Conservation (phyloP, 2,113 vertebrate species). For the Trematomus loennbergii region DNA sequence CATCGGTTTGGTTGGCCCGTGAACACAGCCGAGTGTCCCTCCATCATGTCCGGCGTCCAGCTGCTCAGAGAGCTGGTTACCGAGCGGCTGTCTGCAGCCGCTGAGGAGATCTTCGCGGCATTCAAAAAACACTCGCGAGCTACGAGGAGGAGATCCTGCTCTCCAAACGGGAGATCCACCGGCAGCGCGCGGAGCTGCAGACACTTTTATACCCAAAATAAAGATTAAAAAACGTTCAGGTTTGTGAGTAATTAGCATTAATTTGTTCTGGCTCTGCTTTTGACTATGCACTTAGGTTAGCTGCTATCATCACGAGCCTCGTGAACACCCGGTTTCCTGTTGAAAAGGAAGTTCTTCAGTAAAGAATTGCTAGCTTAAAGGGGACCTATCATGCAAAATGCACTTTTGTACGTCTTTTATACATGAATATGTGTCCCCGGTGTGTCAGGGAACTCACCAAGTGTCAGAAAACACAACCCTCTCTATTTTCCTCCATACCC, state of each 20-base stretch:
- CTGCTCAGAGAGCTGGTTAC: constrained; percentile 44
- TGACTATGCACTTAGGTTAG: too few relatives aligned
- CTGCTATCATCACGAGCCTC: neutral
- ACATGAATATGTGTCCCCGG: too few relatives aligned
- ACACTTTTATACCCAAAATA: neutral
- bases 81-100: constrained; percentile 65
- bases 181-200: constrained; percentile 45
- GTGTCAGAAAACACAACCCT: too few relatives aligned
- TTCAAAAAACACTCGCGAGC: constrained; percentile 45
- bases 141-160: constrained; percentile 64
- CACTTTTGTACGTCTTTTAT: too few relatives aligned
- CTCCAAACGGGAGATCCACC: constrained; percentile 50
- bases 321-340: constrained; percentile 3
- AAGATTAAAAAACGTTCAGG: constrained; percentile 5
- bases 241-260: neutral
- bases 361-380: too few relatives aligned
- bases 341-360: too few relatives aligned
- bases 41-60: constrained; percentile 55
- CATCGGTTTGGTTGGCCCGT: too few relatives aligned
- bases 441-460: too few relatives aligned
- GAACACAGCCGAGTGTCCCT: too few relatives aligned
- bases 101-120: constrained; percentile 67
- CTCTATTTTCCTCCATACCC: too few relatives aligned
- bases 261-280: too few relatives aligned
- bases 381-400: too few relatives aligned